Evolutionary conservation across 2,888 invertebrate genomes (phyloP).

Genomic region (Torymus aiolomorphi): DNA sequence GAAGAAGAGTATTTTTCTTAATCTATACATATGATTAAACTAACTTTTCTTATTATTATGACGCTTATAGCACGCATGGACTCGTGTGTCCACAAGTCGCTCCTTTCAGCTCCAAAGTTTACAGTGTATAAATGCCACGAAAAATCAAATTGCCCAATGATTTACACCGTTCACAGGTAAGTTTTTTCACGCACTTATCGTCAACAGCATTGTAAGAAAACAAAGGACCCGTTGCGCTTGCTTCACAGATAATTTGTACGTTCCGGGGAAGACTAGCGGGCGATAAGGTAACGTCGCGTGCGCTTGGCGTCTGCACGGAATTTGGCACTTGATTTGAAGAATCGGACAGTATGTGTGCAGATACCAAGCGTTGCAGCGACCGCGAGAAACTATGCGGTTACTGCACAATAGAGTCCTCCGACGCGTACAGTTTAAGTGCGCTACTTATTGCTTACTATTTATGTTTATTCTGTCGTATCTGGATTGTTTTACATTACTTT

Average conservation of each 20-base stretch:
- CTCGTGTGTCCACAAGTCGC: not conserved
- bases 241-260: conserved; percentile 46
- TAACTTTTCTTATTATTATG: conserved; percentile 18
- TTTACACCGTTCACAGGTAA: conserved; percentile 29
- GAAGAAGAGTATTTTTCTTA: conserved; percentile 22
- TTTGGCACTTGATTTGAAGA: conserved; percentile 44
- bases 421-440: conserved; percentile 45
- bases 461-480: conserved; percentile 26
- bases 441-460: not conserved
- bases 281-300: conserved; percentile 4
- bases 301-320: conserved; percentile 2
- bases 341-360: not conserved
- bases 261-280: conserved; percentile 51
- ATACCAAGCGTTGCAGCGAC: conserved; percentile 12
- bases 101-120: conserved; percentile 2
- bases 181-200: not conserved
- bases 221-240: not conserved
- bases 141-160: conserved; percentile 45
- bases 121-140: conserved; percentile 11
- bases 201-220: not conserved
- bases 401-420: conserved; percentile 34
- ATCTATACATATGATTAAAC: conserved; percentile 19
- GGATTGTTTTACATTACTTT: conserved; percentile 24
- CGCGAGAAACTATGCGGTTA: not conserved
- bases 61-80: conserved; percentile 16